These are phyloP conservation scores for Halcyon chelicuti DNA, from an alignment of 2,797 vertebrate genomes.

Conservation along the genomic window DNA sequence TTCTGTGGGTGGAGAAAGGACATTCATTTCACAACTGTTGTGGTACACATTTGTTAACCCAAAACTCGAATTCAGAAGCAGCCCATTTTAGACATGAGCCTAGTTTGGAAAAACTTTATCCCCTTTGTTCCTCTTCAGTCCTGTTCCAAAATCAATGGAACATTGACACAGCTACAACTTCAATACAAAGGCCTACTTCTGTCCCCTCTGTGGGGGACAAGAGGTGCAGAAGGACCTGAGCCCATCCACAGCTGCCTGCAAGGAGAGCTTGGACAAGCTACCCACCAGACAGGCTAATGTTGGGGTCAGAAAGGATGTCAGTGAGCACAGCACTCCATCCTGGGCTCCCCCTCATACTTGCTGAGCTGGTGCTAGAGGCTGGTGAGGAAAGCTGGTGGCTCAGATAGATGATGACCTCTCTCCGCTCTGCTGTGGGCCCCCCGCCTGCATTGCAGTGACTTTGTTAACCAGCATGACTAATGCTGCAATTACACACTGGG, in stretches of 20 bases:
- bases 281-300: fast-evolving
- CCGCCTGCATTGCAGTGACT: not conserved
- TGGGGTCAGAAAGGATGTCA: fast-evolving
- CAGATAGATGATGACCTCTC: not conserved
- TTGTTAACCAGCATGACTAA: not conserved
- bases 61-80: not conserved
- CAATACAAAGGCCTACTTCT: not conserved
- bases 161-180: not conserved
- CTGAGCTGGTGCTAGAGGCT: not conserved
- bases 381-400: not conserved
- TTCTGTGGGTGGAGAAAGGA: not conserved
- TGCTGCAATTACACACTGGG: not conserved
- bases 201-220: not conserved
- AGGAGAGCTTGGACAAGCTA: not conserved
- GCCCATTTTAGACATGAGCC: fast-evolving
- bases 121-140: not conserved
- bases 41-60: not conserved
- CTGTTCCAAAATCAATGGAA: not conserved
- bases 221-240: not conserved
- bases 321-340: fast-evolving
- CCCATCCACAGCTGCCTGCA: fast-evolving
- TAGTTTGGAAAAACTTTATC: not conserved
- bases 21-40: not conserved
- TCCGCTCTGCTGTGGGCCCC: fast-evolving
- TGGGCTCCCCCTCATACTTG: fast-evolving